These are phyloP conservation scores for Vanessa cardui DNA, from an alignment of 2,888 invertebrate genomes.

Conservation along the genomic window DNA sequence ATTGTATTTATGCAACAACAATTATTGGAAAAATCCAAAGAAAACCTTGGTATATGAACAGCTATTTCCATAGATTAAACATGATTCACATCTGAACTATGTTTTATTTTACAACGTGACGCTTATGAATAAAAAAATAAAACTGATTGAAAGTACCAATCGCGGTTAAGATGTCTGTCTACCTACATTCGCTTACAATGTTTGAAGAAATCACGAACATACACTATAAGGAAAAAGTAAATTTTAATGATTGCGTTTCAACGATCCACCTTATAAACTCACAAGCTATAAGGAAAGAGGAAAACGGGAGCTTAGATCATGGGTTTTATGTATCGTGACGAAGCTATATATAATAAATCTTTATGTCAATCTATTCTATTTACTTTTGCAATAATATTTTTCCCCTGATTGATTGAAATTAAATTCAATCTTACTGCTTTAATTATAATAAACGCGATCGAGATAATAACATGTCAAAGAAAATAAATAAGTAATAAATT, in stretches of 20 bases:
- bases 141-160: too few species aligned
- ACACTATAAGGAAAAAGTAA: slow-evolving; percentile 8
- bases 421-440: too few species aligned
- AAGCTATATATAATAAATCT: neutral
- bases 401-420: too few species aligned
- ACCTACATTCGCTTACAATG: neutral
- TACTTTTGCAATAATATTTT: neutral
- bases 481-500: too few species aligned
- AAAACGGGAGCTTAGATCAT: slow-evolving; percentile 16
- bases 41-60: neutral
- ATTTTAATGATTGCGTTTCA: slow-evolving; percentile 2
- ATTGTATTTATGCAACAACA: neutral
- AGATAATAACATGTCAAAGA: too few species aligned
- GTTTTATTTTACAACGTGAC: too few species aligned
- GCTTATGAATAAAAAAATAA: too few species aligned
- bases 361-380: neutral
- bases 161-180: too few species aligned
- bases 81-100: too few species aligned
- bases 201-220: slow-evolving; percentile 1
- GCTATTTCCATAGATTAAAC: neutral
- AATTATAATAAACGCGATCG: too few species aligned
- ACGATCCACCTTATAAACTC: neutral
- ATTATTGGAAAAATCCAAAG: neutral
- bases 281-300: slow-evolving; percentile 24
- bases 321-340: slow-evolving; percentile 18